A percentile compares a stretch with the other conserved stretches of the same genome.
Evolutionary conservation across 2,797 vertebrate genomes (phyloP).

Genomic region (Pseudotriccus pelzelni): DNA sequence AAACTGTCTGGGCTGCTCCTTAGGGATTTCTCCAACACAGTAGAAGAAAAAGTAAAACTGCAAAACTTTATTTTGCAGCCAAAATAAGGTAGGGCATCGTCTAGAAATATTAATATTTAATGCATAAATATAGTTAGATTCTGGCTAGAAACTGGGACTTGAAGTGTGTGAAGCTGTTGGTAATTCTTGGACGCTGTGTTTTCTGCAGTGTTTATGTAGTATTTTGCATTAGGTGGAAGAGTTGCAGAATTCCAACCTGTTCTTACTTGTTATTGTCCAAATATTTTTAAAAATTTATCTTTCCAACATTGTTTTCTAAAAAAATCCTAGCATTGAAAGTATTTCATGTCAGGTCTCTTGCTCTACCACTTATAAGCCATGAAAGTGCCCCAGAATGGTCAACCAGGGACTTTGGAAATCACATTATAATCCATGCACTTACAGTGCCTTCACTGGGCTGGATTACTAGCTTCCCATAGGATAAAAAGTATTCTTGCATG

Average conservation of each 20-base stretch:
- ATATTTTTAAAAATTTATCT: background rate
- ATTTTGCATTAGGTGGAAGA: background rate
- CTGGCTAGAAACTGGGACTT: background rate
- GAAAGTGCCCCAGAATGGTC: accelerated
- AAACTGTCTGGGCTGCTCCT: background rate
- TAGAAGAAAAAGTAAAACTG: background rate
- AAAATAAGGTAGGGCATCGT: background rate
- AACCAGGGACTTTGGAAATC: background rate
- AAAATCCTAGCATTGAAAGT: background rate
- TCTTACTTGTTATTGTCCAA: background rate
- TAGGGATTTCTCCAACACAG: background rate
- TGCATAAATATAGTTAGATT: background rate
- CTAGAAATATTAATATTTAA: background rate
- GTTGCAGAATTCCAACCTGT: background rate
- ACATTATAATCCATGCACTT: background rate
- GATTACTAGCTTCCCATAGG: background rate
- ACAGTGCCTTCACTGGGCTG: background rate
- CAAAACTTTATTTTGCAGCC: background rate
- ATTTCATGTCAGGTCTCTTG: background rate
- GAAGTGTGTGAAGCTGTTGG: background rate
- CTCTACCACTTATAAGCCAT: background rate
- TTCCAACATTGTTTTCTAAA: background rate
- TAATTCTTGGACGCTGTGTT: background rate
- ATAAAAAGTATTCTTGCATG: background rate
- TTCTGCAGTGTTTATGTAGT: background rate